Percentiles rank a stretch among this genome's conserved stretches.
These are phyloP conservation scores for Microcebus ravelobensis DNA, from an alignment of 2,113 vertebrate species.

Conservation along the genomic window DNA sequence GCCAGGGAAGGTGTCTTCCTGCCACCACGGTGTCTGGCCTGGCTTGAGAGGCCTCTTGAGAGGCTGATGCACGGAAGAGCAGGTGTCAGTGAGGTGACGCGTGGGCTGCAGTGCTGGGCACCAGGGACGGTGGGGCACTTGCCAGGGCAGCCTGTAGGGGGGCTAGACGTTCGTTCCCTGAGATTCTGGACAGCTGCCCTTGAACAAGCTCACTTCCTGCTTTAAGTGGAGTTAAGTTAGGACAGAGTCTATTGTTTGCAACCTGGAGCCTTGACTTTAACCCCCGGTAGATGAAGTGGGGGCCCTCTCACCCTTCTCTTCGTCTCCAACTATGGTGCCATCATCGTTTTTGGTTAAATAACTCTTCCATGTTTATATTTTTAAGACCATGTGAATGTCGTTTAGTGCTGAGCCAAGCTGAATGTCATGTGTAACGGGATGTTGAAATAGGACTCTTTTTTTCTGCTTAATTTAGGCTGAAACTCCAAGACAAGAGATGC, in stretches of 20 bases:
- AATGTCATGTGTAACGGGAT: neutral
- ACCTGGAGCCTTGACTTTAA: neutral
- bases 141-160: accelerated
- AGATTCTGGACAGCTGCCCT: neutral
- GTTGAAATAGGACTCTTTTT: neutral
- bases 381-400: neutral
- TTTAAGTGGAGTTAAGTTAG: neutral
- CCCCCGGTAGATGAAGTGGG: neutral
- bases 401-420: neutral
- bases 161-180: no score
- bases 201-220: neutral
- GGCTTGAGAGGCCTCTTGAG: neutral
- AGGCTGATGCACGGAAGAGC: neutral
- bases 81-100: accelerated
- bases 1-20: neutral
- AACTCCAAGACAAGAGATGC: neutral
- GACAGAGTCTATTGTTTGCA: neutral
- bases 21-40: accelerated
- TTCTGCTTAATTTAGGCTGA: neutral
- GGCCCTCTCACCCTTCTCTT: neutral
- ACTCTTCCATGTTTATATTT: neutral
- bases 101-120: neutral
- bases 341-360: neutral
- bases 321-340: neutral
- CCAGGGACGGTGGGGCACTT: accelerated